Percentiles rank a stretch among this genome's conserved stretches.
Evolutionary conservation across 2,888 invertebrate species (phyloP).

Genomic region (Oeneis ivallda): DNA sequence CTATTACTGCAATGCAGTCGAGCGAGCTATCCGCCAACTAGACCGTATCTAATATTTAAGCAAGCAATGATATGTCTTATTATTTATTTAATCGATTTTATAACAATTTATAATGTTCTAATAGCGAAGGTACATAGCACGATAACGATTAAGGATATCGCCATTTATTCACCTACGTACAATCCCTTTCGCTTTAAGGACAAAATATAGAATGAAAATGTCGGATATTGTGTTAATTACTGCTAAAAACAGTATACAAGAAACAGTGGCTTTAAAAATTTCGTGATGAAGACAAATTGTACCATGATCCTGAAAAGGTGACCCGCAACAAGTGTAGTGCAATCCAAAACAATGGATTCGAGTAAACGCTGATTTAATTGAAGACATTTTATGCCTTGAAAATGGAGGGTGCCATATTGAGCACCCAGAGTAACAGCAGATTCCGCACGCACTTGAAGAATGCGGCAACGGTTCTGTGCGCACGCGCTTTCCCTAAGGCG

Average conservation of each 20-base stretch:
- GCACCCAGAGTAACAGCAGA: slow-evolving; percentile 74
- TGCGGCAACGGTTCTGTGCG: slow-evolving; percentile 74
- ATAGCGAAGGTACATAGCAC: slow-evolving; percentile 14
- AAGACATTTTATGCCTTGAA: slow-evolving; percentile 40
- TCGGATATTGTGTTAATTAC: background rate
- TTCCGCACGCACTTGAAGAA: slow-evolving; percentile 73
- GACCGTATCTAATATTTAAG: slow-evolving; percentile 47
- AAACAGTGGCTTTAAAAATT: slow-evolving; percentile 10
- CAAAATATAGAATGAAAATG: slow-evolving; percentile 11
- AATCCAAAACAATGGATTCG: slow-evolving; percentile 57
- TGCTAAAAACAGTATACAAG: background rate
- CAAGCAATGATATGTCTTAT: slow-evolving; percentile 6
- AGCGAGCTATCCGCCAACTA: slow-evolving; percentile 50
- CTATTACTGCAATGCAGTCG: slow-evolving; percentile 54
- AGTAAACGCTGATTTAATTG: slow-evolving; percentile 61
- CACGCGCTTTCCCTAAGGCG: slow-evolving; percentile 74
- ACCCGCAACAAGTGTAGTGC: slow-evolving; percentile 39
- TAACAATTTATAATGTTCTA: background rate
- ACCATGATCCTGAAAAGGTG: slow-evolving; percentile 17
- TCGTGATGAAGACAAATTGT: background rate
- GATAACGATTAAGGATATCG: slow-evolving; percentile 2
- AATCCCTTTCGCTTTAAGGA: background rate
- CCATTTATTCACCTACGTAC: slow-evolving; percentile 13
- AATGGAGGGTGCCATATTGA: slow-evolving; percentile 80
- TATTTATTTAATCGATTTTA: slow-evolving; percentile 15